Evolutionary conservation across 2,888 invertebrate species (phyloP).

Genomic region (Drosophila subsilvestris): DNA sequence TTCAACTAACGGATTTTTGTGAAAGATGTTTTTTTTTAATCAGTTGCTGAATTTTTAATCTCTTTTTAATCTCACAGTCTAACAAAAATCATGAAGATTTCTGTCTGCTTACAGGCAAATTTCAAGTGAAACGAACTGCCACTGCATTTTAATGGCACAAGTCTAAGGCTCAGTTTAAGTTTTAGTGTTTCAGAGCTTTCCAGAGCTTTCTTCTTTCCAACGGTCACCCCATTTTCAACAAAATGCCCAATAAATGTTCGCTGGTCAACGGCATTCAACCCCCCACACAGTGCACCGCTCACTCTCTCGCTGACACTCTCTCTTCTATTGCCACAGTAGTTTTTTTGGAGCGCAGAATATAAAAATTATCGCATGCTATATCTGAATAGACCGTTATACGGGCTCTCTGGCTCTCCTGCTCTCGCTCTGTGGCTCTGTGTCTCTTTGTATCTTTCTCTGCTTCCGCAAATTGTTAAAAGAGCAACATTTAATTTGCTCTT

Average conservation of each 20-base stretch:
- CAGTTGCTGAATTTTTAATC: no score
- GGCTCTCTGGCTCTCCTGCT: not conserved
- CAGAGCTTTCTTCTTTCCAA: not conserved
- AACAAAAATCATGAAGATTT: no score
- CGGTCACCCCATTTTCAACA: conserved; percentile 51
- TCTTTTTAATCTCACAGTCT: no score
- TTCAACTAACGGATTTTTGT: not conserved
- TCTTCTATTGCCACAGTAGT: not conserved
- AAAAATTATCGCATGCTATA: conserved; percentile 60
- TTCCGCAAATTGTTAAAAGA: conserved; percentile 38
- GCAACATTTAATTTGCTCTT: conserved; percentile 30
- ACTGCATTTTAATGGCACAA: not conserved
- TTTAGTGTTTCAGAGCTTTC: not conserved
- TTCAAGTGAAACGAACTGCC: not conserved
- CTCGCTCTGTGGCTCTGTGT: conserved; percentile 11
- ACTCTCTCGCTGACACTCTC: not conserved
- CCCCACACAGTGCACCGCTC: conserved; percentile 33
- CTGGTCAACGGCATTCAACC: conserved; percentile 50
- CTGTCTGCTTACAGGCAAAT: no score
- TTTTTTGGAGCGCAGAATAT: conserved; percentile 16
- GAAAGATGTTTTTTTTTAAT: no score
- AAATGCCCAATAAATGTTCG: conserved; percentile 27
- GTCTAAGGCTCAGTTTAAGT: not conserved
- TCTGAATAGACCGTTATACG: conserved; percentile 59
- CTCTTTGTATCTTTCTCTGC: conserved; percentile 1